A percentile compares a stretch with the other conserved stretches of the same genome.
Conservation (phyloP, 2,113 vertebrate species). For the Scatophagus argus region DNA sequence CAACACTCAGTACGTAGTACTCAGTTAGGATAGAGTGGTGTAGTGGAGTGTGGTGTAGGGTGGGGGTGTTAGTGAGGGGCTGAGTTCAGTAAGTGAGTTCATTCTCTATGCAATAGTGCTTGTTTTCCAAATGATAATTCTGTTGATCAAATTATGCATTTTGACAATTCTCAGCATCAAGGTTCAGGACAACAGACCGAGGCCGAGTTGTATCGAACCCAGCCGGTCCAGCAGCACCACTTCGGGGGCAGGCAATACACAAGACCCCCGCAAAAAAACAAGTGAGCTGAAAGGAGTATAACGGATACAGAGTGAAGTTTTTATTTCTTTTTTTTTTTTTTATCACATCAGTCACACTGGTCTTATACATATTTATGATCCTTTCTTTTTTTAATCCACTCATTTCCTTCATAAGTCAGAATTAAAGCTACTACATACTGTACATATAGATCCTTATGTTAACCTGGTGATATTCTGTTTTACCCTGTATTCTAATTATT, state of each 20-base stretch:
- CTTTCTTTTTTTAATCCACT: not conserved
- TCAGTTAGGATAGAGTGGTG: no score
- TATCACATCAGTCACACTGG: not conserved
- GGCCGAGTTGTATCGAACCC: constrained; percentile 64
- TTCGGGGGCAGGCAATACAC: constrained; percentile 64
- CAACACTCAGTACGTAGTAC: no score
- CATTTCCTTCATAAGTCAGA: not conserved
- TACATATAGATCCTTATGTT: not conserved
- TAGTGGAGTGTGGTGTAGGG: no score
- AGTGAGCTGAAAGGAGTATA: constrained; percentile 78
- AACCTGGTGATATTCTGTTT: not conserved
- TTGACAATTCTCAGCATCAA: constrained; percentile 65
- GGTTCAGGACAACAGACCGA: constrained; percentile 66
- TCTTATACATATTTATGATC: not conserved
- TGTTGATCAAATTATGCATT: not conserved
- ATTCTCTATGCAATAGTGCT: no score
- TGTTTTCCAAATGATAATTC: not conserved
- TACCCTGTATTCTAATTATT: not conserved
- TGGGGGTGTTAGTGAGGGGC: no score
- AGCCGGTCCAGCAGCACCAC: constrained; percentile 52
- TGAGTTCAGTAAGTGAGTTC: no score
- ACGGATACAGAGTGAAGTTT: no score
- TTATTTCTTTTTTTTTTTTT: no score
- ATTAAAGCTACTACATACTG: not conserved
- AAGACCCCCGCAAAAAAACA: constrained; percentile 84